Conservation (phyloP, 23 tunicate species). For the Trididemnum nubilum region DNA sequence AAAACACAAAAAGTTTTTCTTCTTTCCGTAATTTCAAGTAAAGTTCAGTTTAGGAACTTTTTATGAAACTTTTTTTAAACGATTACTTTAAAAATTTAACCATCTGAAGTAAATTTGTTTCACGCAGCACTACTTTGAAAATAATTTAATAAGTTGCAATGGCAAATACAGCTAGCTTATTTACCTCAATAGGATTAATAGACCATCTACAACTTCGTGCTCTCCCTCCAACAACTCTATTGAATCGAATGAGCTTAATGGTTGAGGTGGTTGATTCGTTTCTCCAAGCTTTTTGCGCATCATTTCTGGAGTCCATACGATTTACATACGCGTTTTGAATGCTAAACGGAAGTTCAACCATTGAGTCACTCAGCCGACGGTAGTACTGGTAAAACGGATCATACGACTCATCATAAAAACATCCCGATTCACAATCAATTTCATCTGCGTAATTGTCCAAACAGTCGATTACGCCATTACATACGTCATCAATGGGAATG, state of each 20-base stretch:
- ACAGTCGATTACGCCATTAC: slow-evolving; percentile 88
- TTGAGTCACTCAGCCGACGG: not conserved
- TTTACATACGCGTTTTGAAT: too few relatives aligned
- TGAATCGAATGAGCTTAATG: slow-evolving; percentile 35
- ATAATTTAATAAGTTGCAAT: too few relatives aligned
- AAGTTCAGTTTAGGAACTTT: not conserved
- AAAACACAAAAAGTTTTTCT: too few relatives aligned
- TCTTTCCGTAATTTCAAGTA: not conserved
- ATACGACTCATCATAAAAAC: slow-evolving; percentile 47
- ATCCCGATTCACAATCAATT: slow-evolving; percentile 66
- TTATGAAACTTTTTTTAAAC: not conserved
- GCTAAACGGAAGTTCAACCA: not conserved
- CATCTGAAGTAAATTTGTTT: too few relatives aligned
- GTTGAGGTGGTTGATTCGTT: not conserved
- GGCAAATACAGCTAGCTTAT: too few relatives aligned
- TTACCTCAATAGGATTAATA: slow-evolving; percentile 60
- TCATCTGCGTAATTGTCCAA: slow-evolving; percentile 65
- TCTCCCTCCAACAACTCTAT: slow-evolving; percentile 25
- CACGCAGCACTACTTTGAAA: too few relatives aligned
- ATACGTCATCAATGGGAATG: slow-evolving; percentile 51
- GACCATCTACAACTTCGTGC: slow-evolving; percentile 61
- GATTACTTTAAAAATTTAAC: too few relatives aligned
- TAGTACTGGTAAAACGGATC: slow-evolving; percentile 69
- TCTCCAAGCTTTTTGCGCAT: not conserved
- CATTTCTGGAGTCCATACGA: not conserved